Evolutionary conservation across 2,113 vertebrate species (phyloP), one percentile per base, ranked within the genome.

Genomic region (Cercocebus atys): DNA sequence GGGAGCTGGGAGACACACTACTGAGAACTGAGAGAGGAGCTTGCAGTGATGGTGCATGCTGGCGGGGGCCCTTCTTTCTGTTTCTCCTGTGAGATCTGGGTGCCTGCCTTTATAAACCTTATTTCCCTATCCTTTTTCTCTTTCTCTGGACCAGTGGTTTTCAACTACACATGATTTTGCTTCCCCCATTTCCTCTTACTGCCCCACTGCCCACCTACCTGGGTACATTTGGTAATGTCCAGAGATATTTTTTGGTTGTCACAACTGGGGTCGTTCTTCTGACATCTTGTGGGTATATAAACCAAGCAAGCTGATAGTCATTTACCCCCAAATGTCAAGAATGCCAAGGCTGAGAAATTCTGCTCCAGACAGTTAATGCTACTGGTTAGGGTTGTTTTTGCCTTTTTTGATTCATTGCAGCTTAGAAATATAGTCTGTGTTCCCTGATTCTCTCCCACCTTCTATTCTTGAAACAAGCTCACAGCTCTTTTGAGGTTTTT

Each of bases 401-500:
- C 13, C 18, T 25, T 1, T 7, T 35, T 76, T 76, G 85, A 66
- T 86, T 95, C 9, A 84, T 5, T 38, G 18, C n/a, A 76, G 59
- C 45, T 52, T 27, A 84, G 59, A 91, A 82, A 25, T 20, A 18
- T 61, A 27, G 59, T 38, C 64, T 88, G 45, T 55, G 76, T 80
- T 84, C 47, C 23, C 45, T 43, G 27, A 25, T 38, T 88, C 40
- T 79, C 27, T 79, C 50, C 76, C n/a, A 35, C 64, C n/a, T 76
- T 87, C 80, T 64, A 2, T 96, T 94, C 75, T 82, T 59, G 78
- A 97, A 94, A 88, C 32, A 81, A 38, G 6, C 52, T 85, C n/a
- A 86, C 30, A 84, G 75, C 55, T 80, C 57, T 78, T 94, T 61
- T 80, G 97, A 95, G 82, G 79, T 87, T 92, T 97, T 76, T 87